Percentiles rank a stretch among this genome's conserved stretches.
These are phyloP conservation scores for Saguinus midas DNA, from an alignment of 2,113 vertebrate genomes.

Conservation along the genomic window DNA sequence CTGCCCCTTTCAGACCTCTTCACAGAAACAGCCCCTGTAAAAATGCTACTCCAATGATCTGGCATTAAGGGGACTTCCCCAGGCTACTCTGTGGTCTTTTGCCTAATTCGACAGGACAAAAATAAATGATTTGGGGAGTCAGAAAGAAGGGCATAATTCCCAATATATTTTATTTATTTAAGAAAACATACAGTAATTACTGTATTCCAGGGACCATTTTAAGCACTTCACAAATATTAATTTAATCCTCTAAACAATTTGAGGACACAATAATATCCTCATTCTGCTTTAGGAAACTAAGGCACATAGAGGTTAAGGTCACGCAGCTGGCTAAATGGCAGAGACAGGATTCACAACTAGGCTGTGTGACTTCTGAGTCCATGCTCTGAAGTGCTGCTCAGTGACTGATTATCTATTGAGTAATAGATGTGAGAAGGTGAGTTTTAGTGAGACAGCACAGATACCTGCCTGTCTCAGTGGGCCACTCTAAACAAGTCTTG, in stretches of 20 bases:
- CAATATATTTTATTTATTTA: background rate
- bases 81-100: background rate
- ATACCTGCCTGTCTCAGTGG: accelerated
- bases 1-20: background rate
- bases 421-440: background rate
- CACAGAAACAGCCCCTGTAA: background rate
- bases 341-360: background rate
- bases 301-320: background rate
- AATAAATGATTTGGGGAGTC: background rate
- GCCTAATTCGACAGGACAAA: background rate
- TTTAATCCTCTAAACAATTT: background rate
- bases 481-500: background rate
- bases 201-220: background rate
- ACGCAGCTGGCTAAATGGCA: background rate
- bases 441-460: background rate
- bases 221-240: background rate
- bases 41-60: background rate
- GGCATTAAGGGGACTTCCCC: background rate
- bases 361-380: background rate
- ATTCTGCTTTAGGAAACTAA: conserved; percentile 6
- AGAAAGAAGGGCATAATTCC: background rate
- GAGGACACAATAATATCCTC: background rate
- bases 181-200: background rate
- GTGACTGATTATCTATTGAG: background rate
- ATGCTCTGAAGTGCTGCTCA: background rate